Evolutionary conservation across 2,888 invertebrate species (phyloP).

Genomic region (Dasypogon diadema): DNA sequence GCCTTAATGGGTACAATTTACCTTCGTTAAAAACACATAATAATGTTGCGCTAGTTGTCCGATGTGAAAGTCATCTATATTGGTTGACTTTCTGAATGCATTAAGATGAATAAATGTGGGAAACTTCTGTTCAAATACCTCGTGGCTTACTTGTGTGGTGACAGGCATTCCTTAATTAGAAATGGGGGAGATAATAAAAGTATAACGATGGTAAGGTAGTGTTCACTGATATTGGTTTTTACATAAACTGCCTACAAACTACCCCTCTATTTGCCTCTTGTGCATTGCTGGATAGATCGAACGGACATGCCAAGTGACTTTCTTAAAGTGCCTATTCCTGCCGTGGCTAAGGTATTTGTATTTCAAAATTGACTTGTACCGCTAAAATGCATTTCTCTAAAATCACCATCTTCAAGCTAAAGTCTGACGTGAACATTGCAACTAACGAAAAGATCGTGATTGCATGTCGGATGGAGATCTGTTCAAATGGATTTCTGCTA

Average conservation of each 20-base stretch:
- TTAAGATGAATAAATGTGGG: background rate
- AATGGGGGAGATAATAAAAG: too few species aligned
- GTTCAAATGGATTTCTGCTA: conserved; percentile 29
- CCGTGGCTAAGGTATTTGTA: background rate
- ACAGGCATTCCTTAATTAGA: too few species aligned
- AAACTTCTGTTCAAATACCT: too few species aligned
- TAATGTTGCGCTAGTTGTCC: conserved; percentile 1
- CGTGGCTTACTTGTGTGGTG: too few species aligned
- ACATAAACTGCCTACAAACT: too few species aligned
- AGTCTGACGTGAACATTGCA: conserved; percentile 17
- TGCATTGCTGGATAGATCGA: background rate
- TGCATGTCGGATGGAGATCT: conserved; percentile 32
- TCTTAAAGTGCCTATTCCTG: background rate
- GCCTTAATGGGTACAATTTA: conserved; percentile 26
- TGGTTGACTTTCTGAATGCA: background rate
- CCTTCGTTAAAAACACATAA: conserved; percentile 33
- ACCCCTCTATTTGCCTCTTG: too few species aligned
- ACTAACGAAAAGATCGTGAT: conserved; percentile 46
- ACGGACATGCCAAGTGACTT: conserved; percentile 5
- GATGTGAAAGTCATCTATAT: background rate
- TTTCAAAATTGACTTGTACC: background rate
- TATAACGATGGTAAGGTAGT: too few species aligned
- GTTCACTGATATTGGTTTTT: too few species aligned
- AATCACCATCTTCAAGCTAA: conserved; percentile 20
- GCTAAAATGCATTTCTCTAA: conserved; percentile 22